Percentiles rank a stretch among this genome's conserved stretches.
phyloP scores from a whole-genome alignment of 2,113 vertebrate genomes.

The mouse (Mus musculus) region GRCm39 chr5:80656501-80657000 shows the following conservation, averaged over 20 bases:
- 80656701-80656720: neutral
- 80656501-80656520: neutral
- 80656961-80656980: neutral
- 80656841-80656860: neutral
- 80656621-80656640: neutral
- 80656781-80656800: neutral
- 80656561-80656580: neutral
- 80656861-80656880: neutral
- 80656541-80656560: neutral
- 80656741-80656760: constrained; percentile 59
- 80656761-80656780: neutral
- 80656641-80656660: neutral
- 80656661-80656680: neutral
- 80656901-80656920: no score
- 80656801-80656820: neutral
- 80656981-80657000: neutral
- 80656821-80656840: neutral
- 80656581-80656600: neutral
- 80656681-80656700: neutral
- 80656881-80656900: neutral
- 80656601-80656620: neutral
- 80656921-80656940: neutral
- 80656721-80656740: constrained; percentile 73
- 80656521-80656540: neutral
- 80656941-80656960: neutral